A percentile compares a stretch with the other conserved stretches of the same genome.
phyloP scores from a whole-genome alignment of 2,113 vertebrate species.

The Leptobrachium leishanense region DNA sequence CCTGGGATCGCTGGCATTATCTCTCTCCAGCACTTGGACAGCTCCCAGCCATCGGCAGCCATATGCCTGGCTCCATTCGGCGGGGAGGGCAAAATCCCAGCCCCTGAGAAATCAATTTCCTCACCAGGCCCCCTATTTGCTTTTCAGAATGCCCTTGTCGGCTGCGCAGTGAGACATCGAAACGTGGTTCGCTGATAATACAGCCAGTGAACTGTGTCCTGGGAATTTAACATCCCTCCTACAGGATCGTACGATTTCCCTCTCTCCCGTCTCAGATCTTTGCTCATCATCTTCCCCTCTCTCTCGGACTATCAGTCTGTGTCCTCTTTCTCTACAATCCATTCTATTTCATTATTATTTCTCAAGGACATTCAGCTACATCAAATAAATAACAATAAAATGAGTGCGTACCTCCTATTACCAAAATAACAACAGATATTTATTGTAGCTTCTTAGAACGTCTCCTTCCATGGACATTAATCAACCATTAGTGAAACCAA shows the following conservation, averaged over 20 bases:
- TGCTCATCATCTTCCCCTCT: constrained; percentile 3
- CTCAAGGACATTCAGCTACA: background rate
- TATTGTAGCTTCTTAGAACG: too few relatives aligned
- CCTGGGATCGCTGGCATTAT: constrained; percentile 91
- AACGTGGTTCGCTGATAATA: constrained; percentile 45
- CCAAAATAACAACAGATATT: too few relatives aligned
- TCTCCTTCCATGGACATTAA: too few relatives aligned
- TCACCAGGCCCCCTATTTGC: constrained; percentile 86
- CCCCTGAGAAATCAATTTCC: constrained; percentile 82
- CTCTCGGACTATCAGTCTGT: background rate
- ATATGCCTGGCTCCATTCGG: constrained; percentile 85
- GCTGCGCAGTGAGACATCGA: constrained; percentile 56
- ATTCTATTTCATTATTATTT: constrained; percentile 17
- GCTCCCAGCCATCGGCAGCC: constrained; percentile 92
- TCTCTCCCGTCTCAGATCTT: constrained; percentile 41
- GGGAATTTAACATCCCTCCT: constrained; percentile 42
- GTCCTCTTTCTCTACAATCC: background rate
- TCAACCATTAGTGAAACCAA: too few relatives aligned
- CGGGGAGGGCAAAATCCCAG: constrained; percentile 57
- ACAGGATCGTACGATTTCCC: constrained; percentile 40
- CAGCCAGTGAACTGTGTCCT: constrained; percentile 46
- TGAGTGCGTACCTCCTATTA: too few relatives aligned
- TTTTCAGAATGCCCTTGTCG: constrained; percentile 96
- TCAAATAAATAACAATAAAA: background rate
- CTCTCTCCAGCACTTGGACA: constrained; percentile 94